Percentiles rank a stretch among this genome's conserved stretches.
These are phyloP conservation scores for Drosophila bipectinata DNA, from an alignment of 1,140 invertebrate genomes.

Conservation along the genomic window DNA sequence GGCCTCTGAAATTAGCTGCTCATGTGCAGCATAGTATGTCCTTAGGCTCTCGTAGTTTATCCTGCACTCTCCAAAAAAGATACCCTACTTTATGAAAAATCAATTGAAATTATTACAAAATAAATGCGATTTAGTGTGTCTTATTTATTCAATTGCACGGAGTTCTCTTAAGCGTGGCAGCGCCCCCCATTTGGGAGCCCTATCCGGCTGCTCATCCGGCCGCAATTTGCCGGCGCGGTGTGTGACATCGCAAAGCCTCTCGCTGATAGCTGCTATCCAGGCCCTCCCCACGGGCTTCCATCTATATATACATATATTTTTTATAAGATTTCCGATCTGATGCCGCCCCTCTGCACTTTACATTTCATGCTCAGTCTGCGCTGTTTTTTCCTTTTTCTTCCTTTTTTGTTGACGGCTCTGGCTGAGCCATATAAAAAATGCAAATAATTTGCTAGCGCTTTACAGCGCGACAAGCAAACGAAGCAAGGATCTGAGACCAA, in stretches of 20 bases:
- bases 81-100: constrained; percentile 21
- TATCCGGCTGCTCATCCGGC: constrained; percentile 40
- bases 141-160: constrained; percentile 74
- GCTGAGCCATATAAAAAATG: constrained; percentile 76
- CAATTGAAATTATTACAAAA: constrained; percentile 73
- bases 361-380: constrained; percentile 75
- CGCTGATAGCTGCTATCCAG: constrained; percentile 62
- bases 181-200: constrained; percentile 19
- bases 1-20: constrained; percentile 17
- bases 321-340: constrained; percentile 73
- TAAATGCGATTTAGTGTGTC: constrained; percentile 74
- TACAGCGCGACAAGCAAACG: constrained; percentile 48
- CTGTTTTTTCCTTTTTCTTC: constrained; percentile 22
- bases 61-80: neutral
- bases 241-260: constrained; percentile 72
- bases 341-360: constrained; percentile 67
- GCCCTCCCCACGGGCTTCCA: constrained; percentile 20
- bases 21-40: constrained; percentile 17
- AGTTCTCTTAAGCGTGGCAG: constrained; percentile 30
- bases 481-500: constrained; percentile 27
- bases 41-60: neutral
- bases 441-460: constrained; percentile 78
- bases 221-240: constrained; percentile 60
- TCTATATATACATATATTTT: constrained; percentile 44
- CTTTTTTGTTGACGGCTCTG: constrained; percentile 53